Evolutionary conservation across 1,140 invertebrate genomes (phyloP).

Genomic region (Tenebrio molitor): DNA sequence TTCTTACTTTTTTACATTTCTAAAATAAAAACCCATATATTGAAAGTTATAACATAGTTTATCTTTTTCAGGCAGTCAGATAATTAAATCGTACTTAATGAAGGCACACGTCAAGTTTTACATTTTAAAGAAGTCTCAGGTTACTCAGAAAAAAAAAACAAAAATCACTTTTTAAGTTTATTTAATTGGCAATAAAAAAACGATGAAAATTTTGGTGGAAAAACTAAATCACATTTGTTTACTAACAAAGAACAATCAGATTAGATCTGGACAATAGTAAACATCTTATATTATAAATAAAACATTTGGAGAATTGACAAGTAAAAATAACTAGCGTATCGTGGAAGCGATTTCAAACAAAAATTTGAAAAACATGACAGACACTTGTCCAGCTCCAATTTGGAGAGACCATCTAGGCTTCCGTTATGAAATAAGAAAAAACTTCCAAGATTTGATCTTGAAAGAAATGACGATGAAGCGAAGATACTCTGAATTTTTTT

Average conservation of each 20-base stretch:
- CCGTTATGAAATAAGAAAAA: conserved; percentile 4
- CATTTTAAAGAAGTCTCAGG: no score
- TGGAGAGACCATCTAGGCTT: not conserved
- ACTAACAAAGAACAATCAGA: conserved; percentile 21
- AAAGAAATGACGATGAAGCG: not conserved
- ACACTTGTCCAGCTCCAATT: conserved; percentile 16
- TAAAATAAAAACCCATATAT: conserved; percentile 18
- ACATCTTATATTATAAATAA: conserved; percentile 7
- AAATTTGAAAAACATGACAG: not conserved
- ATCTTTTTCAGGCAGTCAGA: no score
- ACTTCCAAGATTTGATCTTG: not conserved
- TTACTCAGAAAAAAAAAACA: no score
- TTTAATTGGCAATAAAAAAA: conserved; percentile 31
- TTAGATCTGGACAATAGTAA: conserved; percentile 15
- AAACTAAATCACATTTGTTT: conserved; percentile 33
- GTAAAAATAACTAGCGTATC: not conserved
- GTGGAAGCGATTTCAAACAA: conserved; percentile 7
- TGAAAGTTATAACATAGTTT: not conserved
- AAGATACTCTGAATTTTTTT: not conserved
- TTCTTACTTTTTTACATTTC: conserved; percentile 34
- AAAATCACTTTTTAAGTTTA: no score
- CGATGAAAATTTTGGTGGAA: conserved; percentile 28
- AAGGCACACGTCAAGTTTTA: no score
- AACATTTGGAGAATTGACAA: not conserved
- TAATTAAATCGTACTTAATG: no score